A percentile compares a stretch with the other conserved stretches of the same genome.
phyloP scores from a whole-genome alignment of 2,113 vertebrate species.

The Chaetura pelagica region DNA sequence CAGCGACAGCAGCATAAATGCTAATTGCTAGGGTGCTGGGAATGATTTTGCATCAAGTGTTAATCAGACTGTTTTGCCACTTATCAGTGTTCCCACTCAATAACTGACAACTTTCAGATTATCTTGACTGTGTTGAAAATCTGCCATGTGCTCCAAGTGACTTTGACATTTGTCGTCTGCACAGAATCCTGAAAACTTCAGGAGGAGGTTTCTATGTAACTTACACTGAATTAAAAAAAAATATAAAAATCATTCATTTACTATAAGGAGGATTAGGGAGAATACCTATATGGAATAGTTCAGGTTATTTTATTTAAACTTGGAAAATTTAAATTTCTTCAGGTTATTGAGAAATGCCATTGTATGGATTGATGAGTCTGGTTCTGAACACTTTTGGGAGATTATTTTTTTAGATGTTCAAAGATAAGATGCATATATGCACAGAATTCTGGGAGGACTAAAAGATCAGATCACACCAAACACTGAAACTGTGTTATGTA shows the following conservation, averaged over 20 bases:
- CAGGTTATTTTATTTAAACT: neutral
- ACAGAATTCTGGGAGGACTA: neutral
- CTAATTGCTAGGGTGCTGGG: neutral
- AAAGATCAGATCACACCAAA: neutral
- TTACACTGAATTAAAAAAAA: neutral
- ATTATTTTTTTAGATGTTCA: neutral
- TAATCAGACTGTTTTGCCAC: neutral
- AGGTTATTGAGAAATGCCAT: neutral
- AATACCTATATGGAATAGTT: neutral
- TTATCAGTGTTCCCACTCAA: neutral
- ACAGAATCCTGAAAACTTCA: neutral
- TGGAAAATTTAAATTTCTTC: neutral
- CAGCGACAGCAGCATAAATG: neutral
- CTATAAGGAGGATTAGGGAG: neutral
- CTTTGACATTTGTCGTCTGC: neutral
- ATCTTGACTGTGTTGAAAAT: neutral
- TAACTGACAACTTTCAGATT: slow-evolving; percentile 10
- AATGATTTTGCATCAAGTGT: slow-evolving; percentile 20
- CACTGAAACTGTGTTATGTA: neutral
- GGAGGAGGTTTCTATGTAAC: neutral
- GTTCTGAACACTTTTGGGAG: neutral
- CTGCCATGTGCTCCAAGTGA: neutral
- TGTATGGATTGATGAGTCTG: neutral
- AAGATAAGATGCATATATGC: neutral
- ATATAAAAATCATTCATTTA: rapidly evolving